phyloP scores from a whole-genome alignment of 2,888 invertebrate species.

The Palloptera scutellata region DNA sequence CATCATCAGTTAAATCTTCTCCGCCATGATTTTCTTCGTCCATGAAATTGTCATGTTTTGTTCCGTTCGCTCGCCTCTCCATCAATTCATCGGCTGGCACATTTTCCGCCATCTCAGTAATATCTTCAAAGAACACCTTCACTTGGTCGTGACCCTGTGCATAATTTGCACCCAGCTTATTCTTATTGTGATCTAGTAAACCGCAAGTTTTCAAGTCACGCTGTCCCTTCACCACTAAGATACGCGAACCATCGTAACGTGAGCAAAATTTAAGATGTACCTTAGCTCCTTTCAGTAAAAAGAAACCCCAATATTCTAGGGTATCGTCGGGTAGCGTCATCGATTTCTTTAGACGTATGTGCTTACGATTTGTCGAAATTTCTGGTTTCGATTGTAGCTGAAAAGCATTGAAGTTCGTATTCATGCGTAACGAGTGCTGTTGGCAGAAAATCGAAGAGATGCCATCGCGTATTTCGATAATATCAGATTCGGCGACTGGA shows the following conservation, averaged over 20 bases:
- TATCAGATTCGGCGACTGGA: constrained; percentile 83
- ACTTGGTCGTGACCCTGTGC: constrained; percentile 63
- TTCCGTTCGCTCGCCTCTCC: constrained; percentile 8
- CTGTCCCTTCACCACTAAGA: constrained; percentile 83
- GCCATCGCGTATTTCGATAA: constrained; percentile 82
- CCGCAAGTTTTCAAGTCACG: constrained; percentile 81
- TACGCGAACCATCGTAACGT: constrained; percentile 78
- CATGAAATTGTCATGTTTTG: constrained; percentile 35
- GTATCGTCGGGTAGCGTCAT: constrained; percentile 86
- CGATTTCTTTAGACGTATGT: constrained; percentile 80
- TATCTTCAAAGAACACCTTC: constrained; percentile 70
- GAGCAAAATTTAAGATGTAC: constrained; percentile 83
- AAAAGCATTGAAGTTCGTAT: constrained; percentile 75
- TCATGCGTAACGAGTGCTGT: constrained; percentile 80
- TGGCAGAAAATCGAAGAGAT: constrained; percentile 85
- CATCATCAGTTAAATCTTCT: constrained; percentile 54
- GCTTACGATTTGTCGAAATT: constrained; percentile 74
- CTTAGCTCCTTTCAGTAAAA: constrained; percentile 78
- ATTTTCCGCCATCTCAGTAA: constrained; percentile 64
- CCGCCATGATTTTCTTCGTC: constrained; percentile 60
- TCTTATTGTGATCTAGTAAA: constrained; percentile 74
- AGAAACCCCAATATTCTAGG: constrained; percentile 89
- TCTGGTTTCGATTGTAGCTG: constrained; percentile 76
- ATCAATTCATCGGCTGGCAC: constrained; percentile 36
- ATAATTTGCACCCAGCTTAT: constrained; percentile 70